Evolutionary conservation across 1,140 invertebrate species (phyloP), one percentile per base, ranked within the genome.

Genomic region (Hormaphis cornu): DNA sequence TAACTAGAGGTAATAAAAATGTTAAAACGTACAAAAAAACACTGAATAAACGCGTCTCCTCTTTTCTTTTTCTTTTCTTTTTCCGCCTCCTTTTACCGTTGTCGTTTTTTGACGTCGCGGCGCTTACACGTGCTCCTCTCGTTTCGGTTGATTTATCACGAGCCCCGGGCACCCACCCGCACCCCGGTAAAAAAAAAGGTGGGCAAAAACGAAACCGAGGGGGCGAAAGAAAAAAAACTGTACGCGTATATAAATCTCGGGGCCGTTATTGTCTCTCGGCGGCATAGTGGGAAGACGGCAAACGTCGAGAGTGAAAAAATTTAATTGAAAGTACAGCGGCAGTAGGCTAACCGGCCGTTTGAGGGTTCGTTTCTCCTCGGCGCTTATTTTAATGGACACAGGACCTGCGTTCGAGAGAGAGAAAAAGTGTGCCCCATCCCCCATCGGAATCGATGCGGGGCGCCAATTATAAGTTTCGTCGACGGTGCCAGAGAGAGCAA

Each of bases 381-480:
- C 20, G 16, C 7, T 33, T 52, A 30, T 48, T 22, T 46, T 9
- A 20, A 12, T 16, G 42, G 12, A 46, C 42, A 63, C 48, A 48
- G 48, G 48, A 48, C 46, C 59, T 8, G 24, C 33, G 52, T 3
- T 9, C n/a, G 52, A 6, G 20, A 37, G 53, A 8, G 22, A 66
- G 16, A 46, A 61, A 63, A 63, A 63, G 48, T 48, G 44, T n/a
- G n/a, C n/a, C n/a, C n/a, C n/a, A n/a, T n/a, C 42, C 20, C 28
- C 50, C 18, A 5, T 24, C n/a, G 44, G 50, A 66, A 66, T 66
- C 61, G 50, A 66, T 66, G n/a, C n/a, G 61, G 61, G 61, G 61
- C 50, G 61, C 61, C 61, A 66, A 66, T 66, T 66, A 66, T 66
- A 66, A 66, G 61, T 66, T 66, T 66, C 50, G 50, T 66, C 40